phyloP scores from a whole-genome alignment of 2,888 invertebrate genomes.

The Lepidochrysops patricia region DNA sequence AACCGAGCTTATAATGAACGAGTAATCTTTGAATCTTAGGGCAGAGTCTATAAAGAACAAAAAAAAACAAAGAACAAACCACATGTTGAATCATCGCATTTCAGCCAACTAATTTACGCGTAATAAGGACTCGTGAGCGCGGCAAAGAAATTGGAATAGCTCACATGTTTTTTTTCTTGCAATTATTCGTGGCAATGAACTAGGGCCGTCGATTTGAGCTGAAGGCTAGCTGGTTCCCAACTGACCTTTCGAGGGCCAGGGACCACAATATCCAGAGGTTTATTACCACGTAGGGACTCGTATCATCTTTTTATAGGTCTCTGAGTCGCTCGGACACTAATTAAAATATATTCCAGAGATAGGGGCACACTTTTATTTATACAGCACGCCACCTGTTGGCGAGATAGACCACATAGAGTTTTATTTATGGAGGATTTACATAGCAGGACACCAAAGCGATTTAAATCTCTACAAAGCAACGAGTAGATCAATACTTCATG shows the following conservation, averaged over 20 bases:
- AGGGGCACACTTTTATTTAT: not conserved
- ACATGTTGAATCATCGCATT: slow-evolving; percentile 5
- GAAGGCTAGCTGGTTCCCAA: slow-evolving; percentile 57
- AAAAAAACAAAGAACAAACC: not conserved
- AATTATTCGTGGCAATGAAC: slow-evolving; percentile 59
- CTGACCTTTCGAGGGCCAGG: slow-evolving; percentile 53
- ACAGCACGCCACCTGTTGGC: not conserved
- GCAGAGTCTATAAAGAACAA: not conserved
- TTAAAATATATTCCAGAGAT: not conserved
- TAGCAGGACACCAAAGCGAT: not conserved
- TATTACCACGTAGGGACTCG: not conserved
- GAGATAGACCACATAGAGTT: not conserved
- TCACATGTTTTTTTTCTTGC: slow-evolving; percentile 34
- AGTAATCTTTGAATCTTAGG: not conserved
- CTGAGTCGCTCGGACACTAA: not conserved
- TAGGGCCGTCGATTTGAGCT: slow-evolving; percentile 35
- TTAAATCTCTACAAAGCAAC: not conserved
- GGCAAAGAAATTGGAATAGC: slow-evolving; percentile 38
- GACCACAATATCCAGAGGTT: slow-evolving; percentile 2
- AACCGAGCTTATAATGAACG: not conserved
- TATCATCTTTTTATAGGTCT: not conserved
- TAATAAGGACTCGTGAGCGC: slow-evolving; percentile 34
- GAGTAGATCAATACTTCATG: no score
- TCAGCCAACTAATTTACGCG: not conserved
- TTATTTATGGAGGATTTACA: not conserved